Base-by-base conservation (phyloP, 2,888 invertebrate species). In the Mythimna ferrago region DNA sequence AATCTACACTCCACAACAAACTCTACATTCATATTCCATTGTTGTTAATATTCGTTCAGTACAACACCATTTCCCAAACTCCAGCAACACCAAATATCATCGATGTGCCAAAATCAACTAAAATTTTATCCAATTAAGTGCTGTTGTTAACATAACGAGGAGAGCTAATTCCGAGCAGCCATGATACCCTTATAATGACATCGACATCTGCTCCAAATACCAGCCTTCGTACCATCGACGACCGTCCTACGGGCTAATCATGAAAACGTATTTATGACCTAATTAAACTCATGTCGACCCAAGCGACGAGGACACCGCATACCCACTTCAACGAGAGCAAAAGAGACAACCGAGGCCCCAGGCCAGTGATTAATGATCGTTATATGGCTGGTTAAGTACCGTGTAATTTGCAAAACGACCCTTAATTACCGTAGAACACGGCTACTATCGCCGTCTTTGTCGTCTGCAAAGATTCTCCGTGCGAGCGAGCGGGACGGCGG, bases 391-490 rank as follows among this genome's bases (percentile, higher is more conserved):
- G 96, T 97, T 97, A 97, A 97, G 97, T 97, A 97, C 97, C 97
- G 96, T 97, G 97, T 97, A 97, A 97, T 97, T 97, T 97, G 97
- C 97, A 97, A 97, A 97, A 97, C 97, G 97, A 97, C 97, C 97
- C 97, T 97, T 97, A 97, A 97, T 97, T 96, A 96, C 95, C 95
- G 93, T 91, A 90, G 94, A 95, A 93, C 94, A 94, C 92, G 92
- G 93, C 95, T 95, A 94, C 96, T 93, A 90, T 92, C 88, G 89
- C 93, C 88, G 84, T 94, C 95, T 92, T 93, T 92, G 90, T 94
- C 94, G 88, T 80, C 66, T 86, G 79, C 67, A 56, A 80, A 78
- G 81, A 83, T 80, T 84, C 78, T 44, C 57, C 68, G 74, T 73
- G 76, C 32, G 92, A 78, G 86, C 56, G 93, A 95, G 86, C 81